Percentiles rank a stretch among this genome's conserved stretches.
phyloP scores from a whole-genome alignment of 2,888 invertebrate species.

The Drosophila buzzatii region DNA sequence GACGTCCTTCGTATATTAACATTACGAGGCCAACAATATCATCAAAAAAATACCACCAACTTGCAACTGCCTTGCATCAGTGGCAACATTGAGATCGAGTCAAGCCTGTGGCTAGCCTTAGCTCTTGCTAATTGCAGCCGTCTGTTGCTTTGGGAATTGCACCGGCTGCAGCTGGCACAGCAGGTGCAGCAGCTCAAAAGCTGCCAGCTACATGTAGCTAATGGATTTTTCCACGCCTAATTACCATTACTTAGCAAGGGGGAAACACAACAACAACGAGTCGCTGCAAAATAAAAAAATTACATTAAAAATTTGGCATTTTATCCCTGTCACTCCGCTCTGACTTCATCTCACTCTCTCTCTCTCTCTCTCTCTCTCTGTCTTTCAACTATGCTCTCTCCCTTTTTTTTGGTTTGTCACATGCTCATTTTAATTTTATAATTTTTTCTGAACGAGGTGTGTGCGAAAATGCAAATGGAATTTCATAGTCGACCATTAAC shows the following conservation, averaged over 20 bases:
- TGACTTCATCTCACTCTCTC: neutral
- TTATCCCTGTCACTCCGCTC: neutral
- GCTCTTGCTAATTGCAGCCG: conserved; percentile 35
- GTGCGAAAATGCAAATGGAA: conserved; percentile 76
- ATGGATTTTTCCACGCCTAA: conserved; percentile 79
- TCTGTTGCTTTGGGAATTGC: conserved; percentile 33
- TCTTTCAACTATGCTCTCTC: conserved; percentile 4
- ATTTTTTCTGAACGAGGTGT: conserved; percentile 43
- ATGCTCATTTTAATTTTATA: conserved; percentile 54
- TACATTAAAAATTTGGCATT: conserved; percentile 67
- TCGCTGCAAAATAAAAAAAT: conserved; percentile 58
- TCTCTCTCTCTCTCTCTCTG: neutral
- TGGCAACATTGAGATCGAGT: neutral
- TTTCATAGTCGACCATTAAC: conserved; percentile 80
- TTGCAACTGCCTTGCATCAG: neutral
- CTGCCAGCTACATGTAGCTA: conserved; percentile 38
- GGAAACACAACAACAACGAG: conserved; percentile 14
- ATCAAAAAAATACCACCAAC: neutral
- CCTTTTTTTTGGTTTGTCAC: conserved; percentile 34
- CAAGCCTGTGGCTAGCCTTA: neutral
- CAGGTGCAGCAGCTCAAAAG: conserved; percentile 3
- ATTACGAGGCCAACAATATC: no score
- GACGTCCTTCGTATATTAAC: no score
- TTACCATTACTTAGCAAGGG: conserved; percentile 72
- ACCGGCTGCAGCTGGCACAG: conserved; percentile 14